Percentiles rank a stretch among this genome's conserved stretches.
Evolutionary conservation across 2,888 invertebrate species (phyloP).

Genomic region (Drosophila nigritarsus): DNA sequence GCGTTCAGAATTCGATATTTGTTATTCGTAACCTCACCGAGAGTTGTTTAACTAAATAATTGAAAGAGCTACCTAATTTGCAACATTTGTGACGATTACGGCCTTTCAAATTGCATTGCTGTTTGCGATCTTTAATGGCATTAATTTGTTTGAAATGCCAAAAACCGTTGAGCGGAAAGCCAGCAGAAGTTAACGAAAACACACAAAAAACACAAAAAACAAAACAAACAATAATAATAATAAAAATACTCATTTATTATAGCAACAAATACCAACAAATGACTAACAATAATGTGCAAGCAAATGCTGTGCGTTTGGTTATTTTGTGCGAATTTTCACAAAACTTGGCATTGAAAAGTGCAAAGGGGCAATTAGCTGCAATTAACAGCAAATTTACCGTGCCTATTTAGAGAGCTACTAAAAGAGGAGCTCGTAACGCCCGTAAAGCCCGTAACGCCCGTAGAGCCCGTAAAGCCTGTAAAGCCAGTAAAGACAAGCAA

Average conservation of each 20-base stretch:
- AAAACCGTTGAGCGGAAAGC: slow-evolving; percentile 53
- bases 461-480: too few species aligned
- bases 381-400: slow-evolving; percentile 65
- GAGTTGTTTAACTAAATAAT: slow-evolving; percentile 42
- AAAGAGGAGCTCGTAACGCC: slow-evolving; percentile 21
- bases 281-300: neutral
- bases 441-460: too few species aligned
- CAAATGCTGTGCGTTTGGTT: slow-evolving; percentile 50
- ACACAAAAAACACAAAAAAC: neutral
- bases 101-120: slow-evolving; percentile 58
- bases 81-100: slow-evolving; percentile 60
- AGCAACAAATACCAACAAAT: neutral
- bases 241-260: neutral
- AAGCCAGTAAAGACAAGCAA: neutral
- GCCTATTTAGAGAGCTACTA: slow-evolving; percentile 43
- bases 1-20: slow-evolving; percentile 1
- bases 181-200: slow-evolving; percentile 22
- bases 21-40: slow-evolving; percentile 8
- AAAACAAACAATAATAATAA: neutral
- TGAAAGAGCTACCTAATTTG: slow-evolving; percentile 68
- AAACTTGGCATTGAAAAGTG: slow-evolving; percentile 71
- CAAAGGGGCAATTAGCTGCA: slow-evolving; percentile 71
- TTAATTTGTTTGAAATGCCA: slow-evolving; percentile 62
- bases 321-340: slow-evolving; percentile 76
- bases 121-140: slow-evolving; percentile 51